phyloP scores from a whole-genome alignment of 1,140 invertebrate species.

The Bradynema listronoti region DNA sequence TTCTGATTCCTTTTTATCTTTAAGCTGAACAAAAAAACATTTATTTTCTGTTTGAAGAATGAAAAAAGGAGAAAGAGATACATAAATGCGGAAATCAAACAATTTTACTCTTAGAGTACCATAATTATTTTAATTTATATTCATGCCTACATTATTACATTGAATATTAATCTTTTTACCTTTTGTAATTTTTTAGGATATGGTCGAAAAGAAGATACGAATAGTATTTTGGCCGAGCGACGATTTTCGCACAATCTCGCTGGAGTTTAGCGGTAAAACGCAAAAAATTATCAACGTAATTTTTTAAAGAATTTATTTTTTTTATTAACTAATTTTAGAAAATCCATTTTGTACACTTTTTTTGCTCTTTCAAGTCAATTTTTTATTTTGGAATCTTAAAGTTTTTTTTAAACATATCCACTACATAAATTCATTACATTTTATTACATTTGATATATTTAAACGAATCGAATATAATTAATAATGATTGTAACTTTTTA shows the following conservation, averaged over 20 bases:
- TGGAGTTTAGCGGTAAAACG: constrained; percentile 16
- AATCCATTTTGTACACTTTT: neutral
- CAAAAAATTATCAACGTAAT: constrained; percentile 20
- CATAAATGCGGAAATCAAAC: too few species aligned
- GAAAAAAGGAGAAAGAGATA: too few species aligned
- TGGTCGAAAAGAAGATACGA: constrained; percentile 21
- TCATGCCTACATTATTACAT: too few species aligned
- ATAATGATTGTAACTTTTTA: neutral
- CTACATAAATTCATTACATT: neutral
- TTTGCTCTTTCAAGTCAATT: neutral
- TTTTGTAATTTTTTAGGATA: too few species aligned
- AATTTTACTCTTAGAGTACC: too few species aligned
- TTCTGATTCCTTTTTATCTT: too few species aligned
- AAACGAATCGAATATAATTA: neutral
- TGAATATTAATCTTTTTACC: too few species aligned
- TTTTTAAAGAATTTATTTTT: constrained; percentile 8
- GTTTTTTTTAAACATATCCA: neutral
- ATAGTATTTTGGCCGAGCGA: constrained; percentile 24
- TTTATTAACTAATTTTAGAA: neutral
- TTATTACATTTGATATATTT: neutral
- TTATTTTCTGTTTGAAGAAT: too few species aligned
- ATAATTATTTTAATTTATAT: too few species aligned
- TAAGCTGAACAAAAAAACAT: too few species aligned
- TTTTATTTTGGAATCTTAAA: neutral
- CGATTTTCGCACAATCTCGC: constrained; percentile 11